A percentile compares a stretch with the other conserved stretches of the same genome.
Conservation (phyloP, 2,888 invertebrate species). For the Stomorhina lunata region DNA sequence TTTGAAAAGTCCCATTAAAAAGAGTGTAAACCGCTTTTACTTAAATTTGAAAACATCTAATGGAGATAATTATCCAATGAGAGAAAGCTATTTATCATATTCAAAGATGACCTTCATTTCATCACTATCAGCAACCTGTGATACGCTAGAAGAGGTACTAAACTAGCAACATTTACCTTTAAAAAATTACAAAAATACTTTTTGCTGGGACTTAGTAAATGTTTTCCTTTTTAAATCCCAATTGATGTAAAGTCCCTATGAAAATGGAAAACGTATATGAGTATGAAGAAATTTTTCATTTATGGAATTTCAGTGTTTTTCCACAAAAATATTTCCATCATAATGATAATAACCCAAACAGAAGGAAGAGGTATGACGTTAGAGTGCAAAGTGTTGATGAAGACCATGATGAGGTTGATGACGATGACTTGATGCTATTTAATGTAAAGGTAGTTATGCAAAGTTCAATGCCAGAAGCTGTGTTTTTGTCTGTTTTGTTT, state of each 20-base stretch:
- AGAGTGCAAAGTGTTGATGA: neutral
- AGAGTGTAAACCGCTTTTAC: no score
- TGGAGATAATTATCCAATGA: no score
- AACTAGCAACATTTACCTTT: neutral
- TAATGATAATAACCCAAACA: conserved; percentile 26
- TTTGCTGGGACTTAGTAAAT: neutral
- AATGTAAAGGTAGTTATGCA: conserved; percentile 33
- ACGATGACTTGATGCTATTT: neutral
- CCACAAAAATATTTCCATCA: neutral
- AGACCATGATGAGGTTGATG: neutral
- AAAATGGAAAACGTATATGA: conserved; percentile 13
- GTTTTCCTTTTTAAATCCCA: conserved; percentile 38
- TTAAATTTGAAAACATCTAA: no score
- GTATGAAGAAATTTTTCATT: conserved; percentile 21
- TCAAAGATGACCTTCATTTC: no score
- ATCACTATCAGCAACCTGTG: no score
- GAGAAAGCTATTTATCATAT: no score
- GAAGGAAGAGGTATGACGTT: neutral
- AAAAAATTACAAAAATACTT: conserved; percentile 12
- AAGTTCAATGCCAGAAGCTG: conserved; percentile 64
- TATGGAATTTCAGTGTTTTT: conserved; percentile 5
- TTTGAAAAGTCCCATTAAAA: no score
- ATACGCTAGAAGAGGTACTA: no score
- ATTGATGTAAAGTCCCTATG: conserved; percentile 46
- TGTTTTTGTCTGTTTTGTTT: conserved; percentile 3